phyloP scores from a whole-genome alignment of 2,113 vertebrate species.

The Pholis gunnellus region DNA sequence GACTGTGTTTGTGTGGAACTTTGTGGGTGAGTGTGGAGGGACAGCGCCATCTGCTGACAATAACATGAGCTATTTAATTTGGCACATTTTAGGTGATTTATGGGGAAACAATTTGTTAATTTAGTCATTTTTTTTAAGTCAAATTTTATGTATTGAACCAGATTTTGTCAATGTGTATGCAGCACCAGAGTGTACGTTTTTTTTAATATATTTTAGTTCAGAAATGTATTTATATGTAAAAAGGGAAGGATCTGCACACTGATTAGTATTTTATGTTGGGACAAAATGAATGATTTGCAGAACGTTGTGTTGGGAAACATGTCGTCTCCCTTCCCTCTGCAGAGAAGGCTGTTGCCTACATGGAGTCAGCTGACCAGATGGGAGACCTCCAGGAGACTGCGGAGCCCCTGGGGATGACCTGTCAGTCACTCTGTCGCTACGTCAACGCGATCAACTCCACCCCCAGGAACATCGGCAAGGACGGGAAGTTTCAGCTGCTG shows the following conservation, averaged over 20 bases:
- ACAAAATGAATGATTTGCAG: not conserved
- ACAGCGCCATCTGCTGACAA: conserved; percentile 6
- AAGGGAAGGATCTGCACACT: not conserved
- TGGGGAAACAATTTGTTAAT: not conserved
- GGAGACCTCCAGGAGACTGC: conserved; percentile 86
- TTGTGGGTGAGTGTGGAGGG: conserved; percentile 87
- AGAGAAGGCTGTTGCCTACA: conserved; percentile 71
- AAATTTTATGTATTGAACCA: not conserved
- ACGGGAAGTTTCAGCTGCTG: conserved; percentile 95
- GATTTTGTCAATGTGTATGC: not conserved
- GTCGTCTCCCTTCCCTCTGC: not conserved
- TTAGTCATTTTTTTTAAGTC: too few relatives aligned
- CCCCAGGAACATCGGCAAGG: conserved; percentile 92
- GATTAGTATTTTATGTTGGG: not conserved
- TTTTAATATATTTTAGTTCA: not conserved
- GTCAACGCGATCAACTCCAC: conserved; percentile 90
- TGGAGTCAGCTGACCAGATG: conserved; percentile 63
- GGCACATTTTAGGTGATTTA: not conserved
- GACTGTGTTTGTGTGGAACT: conserved; percentile 96
- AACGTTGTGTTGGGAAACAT: not conserved
- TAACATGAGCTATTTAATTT: not conserved
- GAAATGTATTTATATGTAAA: not conserved
- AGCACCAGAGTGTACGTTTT: not conserved
- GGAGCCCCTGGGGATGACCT: conserved; percentile 83
- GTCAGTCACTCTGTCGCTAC: conserved; percentile 90